Evolutionary conservation across 2,797 vertebrate genomes (phyloP).

Genomic region (Catostomus latipinnis): DNA sequence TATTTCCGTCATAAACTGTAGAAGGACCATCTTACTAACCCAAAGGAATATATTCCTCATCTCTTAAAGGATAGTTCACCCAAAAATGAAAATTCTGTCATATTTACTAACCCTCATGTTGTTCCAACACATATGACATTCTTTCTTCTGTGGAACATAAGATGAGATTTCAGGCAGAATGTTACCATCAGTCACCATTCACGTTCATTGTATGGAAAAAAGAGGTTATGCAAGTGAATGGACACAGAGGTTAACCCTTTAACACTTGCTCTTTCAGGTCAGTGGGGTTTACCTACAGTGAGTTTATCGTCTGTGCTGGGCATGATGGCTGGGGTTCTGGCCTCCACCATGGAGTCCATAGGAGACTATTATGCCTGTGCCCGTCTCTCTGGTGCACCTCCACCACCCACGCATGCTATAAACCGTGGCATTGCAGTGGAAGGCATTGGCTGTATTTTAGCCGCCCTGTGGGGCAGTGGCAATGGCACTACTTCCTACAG

Average conservation of each 20-base stretch:
- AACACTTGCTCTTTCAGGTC: conserved; percentile 67
- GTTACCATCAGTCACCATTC: no score
- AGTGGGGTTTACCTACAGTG: conserved; percentile 83
- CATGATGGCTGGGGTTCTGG: conserved; percentile 81
- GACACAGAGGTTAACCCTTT: not conserved
- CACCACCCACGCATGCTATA: conserved; percentile 81
- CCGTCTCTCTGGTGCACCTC: conserved; percentile 79
- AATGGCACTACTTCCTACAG: conserved; percentile 86
- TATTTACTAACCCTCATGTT: no score
- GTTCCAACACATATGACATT: no score
- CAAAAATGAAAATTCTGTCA: no score
- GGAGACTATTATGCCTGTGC: conserved; percentile 84
- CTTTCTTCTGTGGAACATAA: no score
- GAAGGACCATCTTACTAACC: not conserved
- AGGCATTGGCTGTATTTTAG: conserved; percentile 82
- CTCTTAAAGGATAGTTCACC: no score
- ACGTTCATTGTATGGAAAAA: no score
- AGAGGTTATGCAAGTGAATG: no score
- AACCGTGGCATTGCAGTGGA: conserved; percentile 83
- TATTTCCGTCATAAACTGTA: not conserved
- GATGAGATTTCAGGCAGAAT: no score
- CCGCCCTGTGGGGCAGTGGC: conserved; percentile 82
- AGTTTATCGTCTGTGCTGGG: conserved; percentile 81
- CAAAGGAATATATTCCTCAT: not conserved
- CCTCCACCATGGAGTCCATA: conserved; percentile 84